Evolutionary conservation across 2,113 vertebrate genomes (phyloP).

Genomic region (Sturnus vulgaris): DNA sequence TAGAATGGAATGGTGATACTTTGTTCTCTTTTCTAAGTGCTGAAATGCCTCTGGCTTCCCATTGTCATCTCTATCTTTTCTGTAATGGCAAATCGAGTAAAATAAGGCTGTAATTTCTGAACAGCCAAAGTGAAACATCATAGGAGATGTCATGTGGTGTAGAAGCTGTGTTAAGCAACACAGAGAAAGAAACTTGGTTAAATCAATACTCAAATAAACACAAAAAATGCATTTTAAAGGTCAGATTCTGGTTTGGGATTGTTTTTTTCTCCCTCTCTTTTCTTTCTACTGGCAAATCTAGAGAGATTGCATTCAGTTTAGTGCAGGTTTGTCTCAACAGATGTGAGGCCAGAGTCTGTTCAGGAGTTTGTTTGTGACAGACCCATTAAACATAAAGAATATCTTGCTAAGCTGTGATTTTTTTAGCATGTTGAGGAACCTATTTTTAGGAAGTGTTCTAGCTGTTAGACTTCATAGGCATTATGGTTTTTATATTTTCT

Average conservation of each 20-base stretch:
- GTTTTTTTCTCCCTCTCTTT: no score
- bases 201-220: not conserved
- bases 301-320: not conserved
- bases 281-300: not conserved
- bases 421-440: not conserved
- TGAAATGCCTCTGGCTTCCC: not conserved
- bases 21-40: not conserved
- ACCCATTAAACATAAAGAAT: slow-evolving; percentile 1
- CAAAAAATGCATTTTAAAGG: not conserved
- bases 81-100: not conserved
- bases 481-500: slow-evolving; percentile 2
- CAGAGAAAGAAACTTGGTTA: not conserved
- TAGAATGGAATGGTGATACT: not conserved
- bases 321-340: not conserved
- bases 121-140: not conserved
- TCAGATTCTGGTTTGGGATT: not conserved
- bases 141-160: not conserved
- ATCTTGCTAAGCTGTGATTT: not conserved
- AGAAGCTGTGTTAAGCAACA: not conserved
- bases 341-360: not conserved
- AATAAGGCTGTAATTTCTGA: not conserved
- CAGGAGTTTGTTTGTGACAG: not conserved
- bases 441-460: slow-evolving; percentile 10
- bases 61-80: not conserved
- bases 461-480: slow-evolving; percentile 2